Conservation (phyloP, 2,797 vertebrate species). For the Discoglossus pictus region DNA sequence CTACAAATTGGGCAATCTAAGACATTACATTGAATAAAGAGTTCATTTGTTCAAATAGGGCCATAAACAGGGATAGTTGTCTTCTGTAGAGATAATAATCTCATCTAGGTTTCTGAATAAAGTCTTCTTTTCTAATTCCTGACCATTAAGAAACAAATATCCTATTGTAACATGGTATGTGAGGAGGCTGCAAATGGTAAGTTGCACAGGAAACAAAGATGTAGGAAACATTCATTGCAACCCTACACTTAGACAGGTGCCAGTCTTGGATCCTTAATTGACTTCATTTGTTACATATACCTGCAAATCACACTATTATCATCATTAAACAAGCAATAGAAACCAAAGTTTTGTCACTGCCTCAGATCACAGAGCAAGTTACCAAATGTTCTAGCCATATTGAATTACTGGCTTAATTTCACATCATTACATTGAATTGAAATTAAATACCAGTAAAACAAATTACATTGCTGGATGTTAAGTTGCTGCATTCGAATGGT, state of each 20-base stretch:
- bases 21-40: constrained; percentile 67
- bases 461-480: constrained; percentile 90
- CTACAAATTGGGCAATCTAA: constrained; percentile 82
- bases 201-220: constrained; percentile 81
- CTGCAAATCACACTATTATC: constrained; percentile 87
- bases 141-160: constrained; percentile 85
- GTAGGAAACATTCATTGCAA: constrained; percentile 88
- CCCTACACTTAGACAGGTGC: constrained; percentile 85
- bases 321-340: constrained; percentile 74
- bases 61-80: constrained; percentile 67
- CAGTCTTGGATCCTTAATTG: constrained; percentile 91
- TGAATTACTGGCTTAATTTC: constrained; percentile 87
- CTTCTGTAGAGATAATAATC: constrained; percentile 78
- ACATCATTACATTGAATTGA: constrained; percentile 78
- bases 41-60: constrained; percentile 70
- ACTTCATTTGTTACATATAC: constrained; percentile 97
- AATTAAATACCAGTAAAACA: constrained; percentile 85
- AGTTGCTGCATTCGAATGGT: constrained; percentile 85
- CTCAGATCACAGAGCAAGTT: constrained; percentile 68
- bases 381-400: constrained; percentile 68
- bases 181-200: constrained; percentile 80
- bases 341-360: constrained; percentile 72
- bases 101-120: constrained; percentile 74
- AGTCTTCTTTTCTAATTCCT: constrained; percentile 75
- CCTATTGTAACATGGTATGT: constrained; percentile 79